phyloP scores from a whole-genome alignment of 2,888 invertebrate species.

The Microctonus aethiopoides region DNA sequence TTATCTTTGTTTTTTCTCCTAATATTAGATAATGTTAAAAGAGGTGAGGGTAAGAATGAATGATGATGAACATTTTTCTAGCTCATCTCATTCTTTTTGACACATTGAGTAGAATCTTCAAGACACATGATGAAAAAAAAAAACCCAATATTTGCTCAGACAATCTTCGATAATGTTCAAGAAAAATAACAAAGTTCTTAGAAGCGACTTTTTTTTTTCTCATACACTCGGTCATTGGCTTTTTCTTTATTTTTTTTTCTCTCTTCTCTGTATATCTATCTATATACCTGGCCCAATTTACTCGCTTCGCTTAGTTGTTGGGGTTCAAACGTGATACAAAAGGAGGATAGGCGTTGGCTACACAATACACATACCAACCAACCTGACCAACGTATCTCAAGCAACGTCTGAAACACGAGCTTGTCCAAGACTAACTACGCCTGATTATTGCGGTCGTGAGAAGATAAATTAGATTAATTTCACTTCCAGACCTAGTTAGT shows the following conservation, averaged over 20 bases:
- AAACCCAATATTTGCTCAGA: constrained; percentile 18
- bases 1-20: neutral
- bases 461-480: constrained; percentile 56
- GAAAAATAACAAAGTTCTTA: neutral
- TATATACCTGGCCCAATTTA: constrained; percentile 25
- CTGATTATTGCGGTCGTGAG: constrained; percentile 54
- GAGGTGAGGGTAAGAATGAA: neutral
- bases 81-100: neutral
- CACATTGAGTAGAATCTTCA: neutral
- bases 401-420: constrained; percentile 34
- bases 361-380: constrained; percentile 9
- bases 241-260: constrained; percentile 16
- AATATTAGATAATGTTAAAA: neutral
- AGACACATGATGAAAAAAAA: neutral
- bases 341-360: constrained; percentile 7
- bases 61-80: constrained; percentile 12
- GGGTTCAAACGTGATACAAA: constrained; percentile 4
- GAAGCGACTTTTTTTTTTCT: neutral
- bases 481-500: constrained; percentile 39
- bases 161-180: constrained; percentile 3
- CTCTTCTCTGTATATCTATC: constrained; percentile 2
- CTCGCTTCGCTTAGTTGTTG: constrained; percentile 18
- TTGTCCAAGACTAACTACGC: constrained; percentile 48
- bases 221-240: constrained; percentile 15
- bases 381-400: constrained; percentile 8